These are phyloP conservation scores for Mareca penelope DNA, from an alignment of 2,797 vertebrate species.

Conservation along the genomic window DNA sequence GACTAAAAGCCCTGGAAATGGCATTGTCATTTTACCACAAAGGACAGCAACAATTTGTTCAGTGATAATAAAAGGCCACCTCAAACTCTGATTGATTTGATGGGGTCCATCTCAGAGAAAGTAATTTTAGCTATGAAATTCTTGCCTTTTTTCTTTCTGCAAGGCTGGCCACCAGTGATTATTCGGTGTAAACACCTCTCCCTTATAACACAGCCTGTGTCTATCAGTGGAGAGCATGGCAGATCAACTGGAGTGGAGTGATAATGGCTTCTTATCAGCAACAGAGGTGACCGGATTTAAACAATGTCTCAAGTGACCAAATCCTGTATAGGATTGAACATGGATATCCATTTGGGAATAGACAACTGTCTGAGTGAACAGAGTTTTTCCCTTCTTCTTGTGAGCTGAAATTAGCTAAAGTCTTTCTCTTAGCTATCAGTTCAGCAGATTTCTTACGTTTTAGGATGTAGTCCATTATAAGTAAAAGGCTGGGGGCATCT, in stretches of 20 bases:
- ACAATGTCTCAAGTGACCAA: neutral
- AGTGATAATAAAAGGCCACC: slow-evolving; percentile 36
- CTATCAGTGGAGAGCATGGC: neutral
- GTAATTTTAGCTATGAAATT: slow-evolving; percentile 45
- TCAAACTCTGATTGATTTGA: slow-evolving; percentile 26
- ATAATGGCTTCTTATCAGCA: neutral
- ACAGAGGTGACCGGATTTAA: neutral
- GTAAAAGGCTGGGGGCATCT: slow-evolving; percentile 5
- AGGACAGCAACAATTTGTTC: slow-evolving; percentile 29
- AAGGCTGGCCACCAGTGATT: slow-evolving; percentile 21
- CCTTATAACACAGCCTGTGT: neutral
- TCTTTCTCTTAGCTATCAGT: neutral
- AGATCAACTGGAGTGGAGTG: neutral
- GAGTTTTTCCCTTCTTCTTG: neutral
- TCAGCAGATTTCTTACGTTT: slow-evolving; percentile 7
- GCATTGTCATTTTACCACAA: slow-evolving; percentile 18
- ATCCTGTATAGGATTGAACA: neutral
- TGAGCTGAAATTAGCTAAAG: neutral
- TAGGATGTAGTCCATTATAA: neutral
- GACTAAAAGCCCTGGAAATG: slow-evolving; percentile 1
- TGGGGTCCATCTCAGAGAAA: slow-evolving; percentile 22
- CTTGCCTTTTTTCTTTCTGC: slow-evolving; percentile 41
- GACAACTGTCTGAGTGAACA: neutral
- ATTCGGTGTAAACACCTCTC: neutral
- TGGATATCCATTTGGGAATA: neutral